Conservation (phyloP, 2,113 vertebrate genomes). For the Myotis davidii region DNA sequence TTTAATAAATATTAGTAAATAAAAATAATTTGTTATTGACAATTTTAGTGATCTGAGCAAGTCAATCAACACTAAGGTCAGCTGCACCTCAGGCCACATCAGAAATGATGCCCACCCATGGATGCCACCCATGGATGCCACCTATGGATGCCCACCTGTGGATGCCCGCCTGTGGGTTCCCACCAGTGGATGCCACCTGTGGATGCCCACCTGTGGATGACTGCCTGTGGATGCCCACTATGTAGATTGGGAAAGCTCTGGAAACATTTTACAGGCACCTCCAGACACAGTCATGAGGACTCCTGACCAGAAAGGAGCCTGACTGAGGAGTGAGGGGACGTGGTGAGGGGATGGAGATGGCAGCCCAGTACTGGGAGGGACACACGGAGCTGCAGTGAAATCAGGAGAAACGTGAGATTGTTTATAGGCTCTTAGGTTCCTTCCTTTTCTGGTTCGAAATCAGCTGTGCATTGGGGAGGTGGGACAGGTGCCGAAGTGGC, state of each 20-base stretch:
- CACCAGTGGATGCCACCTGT: too few species aligned
- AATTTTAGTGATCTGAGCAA: not conserved
- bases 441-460: not conserved
- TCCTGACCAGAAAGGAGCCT: not conserved
- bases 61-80: not conserved
- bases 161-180: too few species aligned
- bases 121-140: too few species aligned
- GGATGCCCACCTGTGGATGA: too few species aligned
- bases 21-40: not conserved
- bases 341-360: not conserved
- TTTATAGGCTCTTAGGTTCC: fast-evolving
- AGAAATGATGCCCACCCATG: not conserved
- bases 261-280: not conserved
- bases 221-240: too few species aligned
- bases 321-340: not conserved
- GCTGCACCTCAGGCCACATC: not conserved
- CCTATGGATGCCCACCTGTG: too few species aligned
- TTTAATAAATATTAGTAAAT: slow-evolving; percentile 20
- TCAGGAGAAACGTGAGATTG: not conserved
- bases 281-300: not conserved
- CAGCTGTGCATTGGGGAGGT: not conserved
- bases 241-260: not conserved
- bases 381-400: not conserved
- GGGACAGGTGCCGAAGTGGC: not conserved
- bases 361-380: not conserved